Evolutionary conservation across 2,888 invertebrate species (phyloP).

Genomic region (Acleris sparsana): DNA sequence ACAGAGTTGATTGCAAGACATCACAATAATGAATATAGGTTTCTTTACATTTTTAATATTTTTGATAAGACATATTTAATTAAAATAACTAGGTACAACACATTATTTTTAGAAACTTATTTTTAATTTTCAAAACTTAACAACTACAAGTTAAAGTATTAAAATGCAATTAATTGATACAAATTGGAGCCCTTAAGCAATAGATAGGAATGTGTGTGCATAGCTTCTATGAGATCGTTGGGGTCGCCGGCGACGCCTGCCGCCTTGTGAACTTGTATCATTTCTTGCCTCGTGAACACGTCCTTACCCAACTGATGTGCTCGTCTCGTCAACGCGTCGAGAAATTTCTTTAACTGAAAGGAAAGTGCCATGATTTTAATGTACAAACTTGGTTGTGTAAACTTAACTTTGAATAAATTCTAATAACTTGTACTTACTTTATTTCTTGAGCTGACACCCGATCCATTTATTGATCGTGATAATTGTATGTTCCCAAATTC

Average conservation of each 20-base stretch:
- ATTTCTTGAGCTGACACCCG: conserved; percentile 88
- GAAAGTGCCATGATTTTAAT: conserved; percentile 5
- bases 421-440: conserved; percentile 70
- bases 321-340: conserved; percentile 86
- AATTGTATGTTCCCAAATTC: conserved; percentile 86
- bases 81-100: not conserved
- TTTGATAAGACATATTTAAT: not conserved
- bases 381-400: no score
- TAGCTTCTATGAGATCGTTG: conserved; percentile 87
- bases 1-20: not conserved
- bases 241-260: conserved; percentile 87
- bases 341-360: conserved; percentile 87
- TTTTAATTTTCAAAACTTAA: conserved; percentile 9
- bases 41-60: not conserved
- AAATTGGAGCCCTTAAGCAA: conserved; percentile 90
- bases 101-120: no score
- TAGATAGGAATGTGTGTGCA: conserved; percentile 94
- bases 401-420: not conserved
- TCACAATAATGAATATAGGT: not conserved
- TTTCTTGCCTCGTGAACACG: conserved; percentile 89
- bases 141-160: conserved; percentile 37
- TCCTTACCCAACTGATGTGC: conserved; percentile 87
- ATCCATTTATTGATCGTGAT: conserved; percentile 87
- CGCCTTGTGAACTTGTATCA: conserved; percentile 88
- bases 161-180: conserved; percentile 84